phyloP scores from a whole-genome alignment of 2,888 invertebrate species.

The Philhelius pedissequus region DNA sequence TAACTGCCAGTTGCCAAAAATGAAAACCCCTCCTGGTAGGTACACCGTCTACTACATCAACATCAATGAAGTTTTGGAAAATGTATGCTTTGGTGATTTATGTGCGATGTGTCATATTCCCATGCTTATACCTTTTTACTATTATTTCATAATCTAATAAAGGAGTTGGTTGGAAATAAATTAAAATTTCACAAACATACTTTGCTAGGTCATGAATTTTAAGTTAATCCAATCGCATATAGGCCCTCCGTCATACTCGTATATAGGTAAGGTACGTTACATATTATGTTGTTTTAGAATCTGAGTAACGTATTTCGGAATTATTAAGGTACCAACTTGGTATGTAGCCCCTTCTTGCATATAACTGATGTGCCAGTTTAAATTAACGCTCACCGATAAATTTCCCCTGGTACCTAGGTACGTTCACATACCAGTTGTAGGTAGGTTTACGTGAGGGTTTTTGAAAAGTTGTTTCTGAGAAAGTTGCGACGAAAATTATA shows the following conservation, averaged over 20 bases:
- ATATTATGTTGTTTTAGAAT: constrained; percentile 2
- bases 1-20: constrained; percentile 6
- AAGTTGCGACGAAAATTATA: constrained; percentile 8
- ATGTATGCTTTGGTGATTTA: constrained; percentile 37
- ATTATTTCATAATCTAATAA: constrained; percentile 65
- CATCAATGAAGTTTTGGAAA: not conserved
- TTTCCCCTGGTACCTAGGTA: constrained; percentile 54
- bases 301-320: not conserved
- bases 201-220: constrained; percentile 65
- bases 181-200: constrained; percentile 64
- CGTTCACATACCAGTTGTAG: constrained; percentile 36
- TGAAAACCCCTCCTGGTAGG: not conserved
- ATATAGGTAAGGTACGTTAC: too few relatives aligned
- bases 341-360: constrained; percentile 1
- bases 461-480: constrained; percentile 39
- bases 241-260: not conserved
- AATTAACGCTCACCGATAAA: constrained; percentile 66
- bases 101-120: constrained; percentile 18
- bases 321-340: not conserved
- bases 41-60: not conserved
- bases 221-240: constrained; percentile 67
- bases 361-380: constrained; percentile 54
- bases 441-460: constrained; percentile 55
- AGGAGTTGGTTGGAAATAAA: constrained; percentile 65
- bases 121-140: constrained; percentile 27